A percentile compares a stretch with the other conserved stretches of the same genome.
Evolutionary conservation across 1,140 invertebrate species (phyloP).

Genomic region (Pollicipes pollicipes): DNA sequence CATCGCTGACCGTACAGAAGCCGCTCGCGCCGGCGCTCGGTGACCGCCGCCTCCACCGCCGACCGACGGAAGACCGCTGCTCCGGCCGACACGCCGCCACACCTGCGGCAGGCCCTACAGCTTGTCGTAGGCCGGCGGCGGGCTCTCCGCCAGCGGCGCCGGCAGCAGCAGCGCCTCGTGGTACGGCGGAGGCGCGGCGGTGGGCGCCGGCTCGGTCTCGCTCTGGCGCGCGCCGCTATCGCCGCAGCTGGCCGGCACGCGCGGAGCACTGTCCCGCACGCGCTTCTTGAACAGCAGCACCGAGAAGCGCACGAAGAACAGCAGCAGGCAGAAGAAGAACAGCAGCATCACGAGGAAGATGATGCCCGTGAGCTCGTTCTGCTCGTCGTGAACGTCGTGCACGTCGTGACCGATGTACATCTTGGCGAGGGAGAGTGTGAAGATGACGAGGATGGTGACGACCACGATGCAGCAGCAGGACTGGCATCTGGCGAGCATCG

Average conservation of each 20-base stretch:
- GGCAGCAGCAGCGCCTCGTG: constrained; percentile 1
- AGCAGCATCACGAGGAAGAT: background rate
- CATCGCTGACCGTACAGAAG: no score
- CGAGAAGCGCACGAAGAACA: background rate
- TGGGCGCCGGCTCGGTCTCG: background rate
- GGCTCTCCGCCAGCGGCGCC: background rate
- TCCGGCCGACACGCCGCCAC: no score
- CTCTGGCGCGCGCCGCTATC: background rate
- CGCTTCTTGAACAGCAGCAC: background rate
- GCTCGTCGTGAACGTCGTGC: background rate
- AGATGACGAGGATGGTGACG: constrained; percentile 1
- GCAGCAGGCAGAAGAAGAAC: background rate
- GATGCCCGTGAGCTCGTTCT: constrained; percentile 1
- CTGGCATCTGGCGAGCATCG: background rate
- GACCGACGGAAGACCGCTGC: no score
- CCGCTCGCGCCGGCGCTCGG: no score
- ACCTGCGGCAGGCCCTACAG: no score
- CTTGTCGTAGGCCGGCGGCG: background rate
- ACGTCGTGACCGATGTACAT: constrained; percentile 1
- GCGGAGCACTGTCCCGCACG: background rate
- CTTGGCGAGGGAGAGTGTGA: constrained; percentile 1
- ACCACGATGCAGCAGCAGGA: background rate
- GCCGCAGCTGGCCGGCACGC: background rate
- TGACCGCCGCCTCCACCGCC: no score
- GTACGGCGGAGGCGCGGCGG: background rate